These are phyloP conservation scores for Phyllotreta striolata DNA, from an alignment of 2,888 invertebrate genomes.

Conservation along the genomic window DNA sequence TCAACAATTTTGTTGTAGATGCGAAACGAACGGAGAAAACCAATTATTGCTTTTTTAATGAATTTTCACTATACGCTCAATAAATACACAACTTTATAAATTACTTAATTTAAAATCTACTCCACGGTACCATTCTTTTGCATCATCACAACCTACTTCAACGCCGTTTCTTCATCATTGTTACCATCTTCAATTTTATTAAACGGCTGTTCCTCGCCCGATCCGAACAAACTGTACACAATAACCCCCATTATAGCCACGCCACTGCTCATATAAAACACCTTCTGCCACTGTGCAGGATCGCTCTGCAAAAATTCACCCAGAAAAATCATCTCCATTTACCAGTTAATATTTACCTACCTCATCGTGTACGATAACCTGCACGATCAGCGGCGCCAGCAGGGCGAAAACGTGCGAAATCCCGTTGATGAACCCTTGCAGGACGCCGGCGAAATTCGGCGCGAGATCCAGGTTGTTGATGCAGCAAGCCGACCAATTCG, in stretches of 20 bases:
- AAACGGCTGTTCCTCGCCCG: constrained; percentile 73
- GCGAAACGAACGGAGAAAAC: too few species aligned
- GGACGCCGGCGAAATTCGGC: constrained; percentile 80
- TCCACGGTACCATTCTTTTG: too few species aligned
- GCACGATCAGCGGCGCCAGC: constrained; percentile 76
- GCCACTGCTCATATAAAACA: constrained; percentile 76
- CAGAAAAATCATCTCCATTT: not conserved
- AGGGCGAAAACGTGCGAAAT: constrained; percentile 78
- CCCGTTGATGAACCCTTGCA: constrained; percentile 85
- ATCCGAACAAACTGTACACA: constrained; percentile 73
- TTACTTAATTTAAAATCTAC: too few species aligned
- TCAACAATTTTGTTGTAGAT: too few species aligned
- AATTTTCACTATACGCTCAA: too few species aligned
- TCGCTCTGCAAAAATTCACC: constrained; percentile 63
- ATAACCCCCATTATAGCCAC: constrained; percentile 73
- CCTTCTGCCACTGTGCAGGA: constrained; percentile 73
- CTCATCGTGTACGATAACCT: constrained; percentile 71
- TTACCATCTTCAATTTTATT: constrained; percentile 61
- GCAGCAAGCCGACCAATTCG: constrained; percentile 76
- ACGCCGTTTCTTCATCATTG: not conserved
- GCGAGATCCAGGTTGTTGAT: constrained; percentile 83
- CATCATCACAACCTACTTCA: too few species aligned
- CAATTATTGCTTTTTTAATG: too few species aligned
- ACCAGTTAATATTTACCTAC: constrained; percentile 64
- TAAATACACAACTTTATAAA: too few species aligned